Evolutionary conservation across 2,113 vertebrate species (phyloP), one percentile per base, ranked within the genome.

Genomic region (Toxostoma redivivum): DNA sequence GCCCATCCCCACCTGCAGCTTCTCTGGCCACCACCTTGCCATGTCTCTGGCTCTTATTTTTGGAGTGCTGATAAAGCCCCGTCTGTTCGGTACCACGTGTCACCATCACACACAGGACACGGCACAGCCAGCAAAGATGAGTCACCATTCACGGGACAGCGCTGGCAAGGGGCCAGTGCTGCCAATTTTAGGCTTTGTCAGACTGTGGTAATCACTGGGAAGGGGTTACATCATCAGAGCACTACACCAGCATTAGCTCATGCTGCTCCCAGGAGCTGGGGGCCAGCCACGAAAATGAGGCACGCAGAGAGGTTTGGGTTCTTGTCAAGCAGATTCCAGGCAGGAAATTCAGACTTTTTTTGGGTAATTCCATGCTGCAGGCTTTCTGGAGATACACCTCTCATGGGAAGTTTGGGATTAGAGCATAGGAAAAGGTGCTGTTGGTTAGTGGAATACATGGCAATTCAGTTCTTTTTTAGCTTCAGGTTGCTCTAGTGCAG

Each of bases 141-240:
- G 93, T 94, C 82, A 95, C 92, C 64, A 9, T 97, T 88, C 96
- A 93, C 85, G 53, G 92, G 96, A 95, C 93, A 90, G 86, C 1
- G 1, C 37, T 96, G 94, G 88, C 88, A 57, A 6, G 25, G 35
- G 48, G 90, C 95, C 95, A 97, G 80, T 0, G 35, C 76, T 93
- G 91, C 94, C 96, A 81, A 64, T 94, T 96, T 97, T 95, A 93
- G 92, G 74, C 65, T 90, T n/a, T 67, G 60, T 85, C 45, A 90
- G 93, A 35, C 90, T 44, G 85, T 88, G 95, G 94, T 57, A 54
- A 37, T 90, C 67, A 2, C 24, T 77, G 73, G 92, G 65, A 83
- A 38, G 28, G 33, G 69, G 37, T 86, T 83, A 81, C 94, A 94
- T 93, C 95, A 95, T 95, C 92, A 57, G 69, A 96, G 90, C 92